Evolutionary conservation across 1,140 invertebrate genomes (phyloP), one percentile per base, ranked within the genome.

Genomic region (Scaptodrosophila lebanonensis): DNA sequence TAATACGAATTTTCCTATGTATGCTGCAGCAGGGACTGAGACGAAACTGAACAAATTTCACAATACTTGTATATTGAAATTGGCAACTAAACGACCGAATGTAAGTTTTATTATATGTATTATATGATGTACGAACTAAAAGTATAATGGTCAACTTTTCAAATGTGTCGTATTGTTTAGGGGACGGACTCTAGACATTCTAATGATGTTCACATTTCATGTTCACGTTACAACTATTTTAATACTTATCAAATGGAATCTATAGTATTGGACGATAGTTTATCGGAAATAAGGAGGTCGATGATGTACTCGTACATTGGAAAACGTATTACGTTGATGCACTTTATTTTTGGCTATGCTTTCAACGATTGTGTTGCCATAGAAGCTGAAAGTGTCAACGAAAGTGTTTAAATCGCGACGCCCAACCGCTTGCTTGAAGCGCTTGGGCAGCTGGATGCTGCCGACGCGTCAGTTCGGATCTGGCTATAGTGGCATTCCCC

Each of bases 131-230:
- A n/a, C n/a, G n/a, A n/a, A n/a, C n/a, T n/a, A n/a, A n/a, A n/a
- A n/a, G n/a, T n/a, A n/a, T n/a, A n/a, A n/a, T n/a, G n/a, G n/a
- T n/a, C n/a, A n/a, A n/a, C n/a, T n/a, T n/a, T n/a, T n/a, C n/a
- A n/a, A n/a, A n/a, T 18, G 13, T 49, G 17, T 39, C 29, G 47
- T 8, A 5, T 25, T n/a, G n/a, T n/a, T n/a, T 12, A 20, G 62
- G 72, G 69, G 69, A 72, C 69, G 69, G 69, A 72, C 63, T 73
- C 58, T 73, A 67, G n/a, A n/a, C n/a, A n/a, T n/a, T n/a, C n/a
- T n/a, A n/a, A n/a, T n/a, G n/a, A n/a, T n/a, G n/a, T n/a, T n/a
- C n/a, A n/a, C n/a, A n/a, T n/a, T n/a, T n/a, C n/a, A n/a, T n/a
- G n/a, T n/a, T n/a, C n/a, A 65, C 60, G 47, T 51, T 70, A 58